These are phyloP conservation scores for Propithecus coquereli DNA, from an alignment of 2,113 vertebrate species.

Conservation along the genomic window DNA sequence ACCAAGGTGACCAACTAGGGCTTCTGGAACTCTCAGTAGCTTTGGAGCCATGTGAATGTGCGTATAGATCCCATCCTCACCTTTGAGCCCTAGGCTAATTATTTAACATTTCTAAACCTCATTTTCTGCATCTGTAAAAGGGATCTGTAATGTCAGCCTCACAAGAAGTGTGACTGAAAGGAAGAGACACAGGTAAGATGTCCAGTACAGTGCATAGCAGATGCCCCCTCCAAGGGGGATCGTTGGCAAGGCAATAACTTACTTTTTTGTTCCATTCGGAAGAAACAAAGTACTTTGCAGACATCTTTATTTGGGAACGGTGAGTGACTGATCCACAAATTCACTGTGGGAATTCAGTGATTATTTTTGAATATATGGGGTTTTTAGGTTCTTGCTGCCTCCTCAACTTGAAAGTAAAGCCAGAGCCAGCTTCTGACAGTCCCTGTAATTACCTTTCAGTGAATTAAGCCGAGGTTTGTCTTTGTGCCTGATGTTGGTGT, in stretches of 20 bases:
- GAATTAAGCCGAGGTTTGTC: constrained; percentile 77
- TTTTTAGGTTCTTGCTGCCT: constrained; percentile 67
- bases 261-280: neutral
- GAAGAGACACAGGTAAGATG: neutral
- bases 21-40: neutral
- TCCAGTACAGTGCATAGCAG: rapidly evolving
- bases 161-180: neutral
- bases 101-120: neutral
- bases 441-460: constrained; percentile 77
- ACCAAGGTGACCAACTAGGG: rapidly evolving
- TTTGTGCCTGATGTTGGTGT: constrained; percentile 74
- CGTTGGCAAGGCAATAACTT: neutral
- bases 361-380: constrained; percentile 43
- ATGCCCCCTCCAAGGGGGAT: neutral
- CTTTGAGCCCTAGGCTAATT: neutral
- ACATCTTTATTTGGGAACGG: constrained; percentile 16
- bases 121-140: neutral
- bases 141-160: neutral
- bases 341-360: constrained; percentile 37
- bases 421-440: constrained; percentile 67
- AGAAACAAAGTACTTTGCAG: constrained; percentile 38
- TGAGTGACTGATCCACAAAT: constrained; percentile 1
- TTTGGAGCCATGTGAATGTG: neutral
- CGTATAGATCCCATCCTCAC: neutral
- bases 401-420: constrained; percentile 54